Conservation (phyloP, 2,888 invertebrate genomes). For the Cyrtodaria siliqua region DNA sequence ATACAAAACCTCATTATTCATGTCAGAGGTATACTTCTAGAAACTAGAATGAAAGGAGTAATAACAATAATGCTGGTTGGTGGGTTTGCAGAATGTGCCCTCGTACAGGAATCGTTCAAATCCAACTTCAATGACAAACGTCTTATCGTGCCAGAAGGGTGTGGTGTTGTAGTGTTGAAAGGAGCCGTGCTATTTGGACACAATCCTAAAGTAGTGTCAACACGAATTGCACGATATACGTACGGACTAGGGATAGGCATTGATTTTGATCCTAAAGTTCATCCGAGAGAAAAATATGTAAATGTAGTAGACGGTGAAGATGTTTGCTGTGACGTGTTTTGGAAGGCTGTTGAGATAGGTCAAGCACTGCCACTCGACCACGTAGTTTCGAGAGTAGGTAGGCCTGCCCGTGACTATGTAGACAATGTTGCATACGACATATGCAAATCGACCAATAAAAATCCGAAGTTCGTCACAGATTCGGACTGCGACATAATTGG, state of each 20-base stretch:
- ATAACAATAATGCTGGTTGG: constrained; percentile 47
- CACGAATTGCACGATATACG: constrained; percentile 5
- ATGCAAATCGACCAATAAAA: neutral
- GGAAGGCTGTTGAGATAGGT: constrained; percentile 2
- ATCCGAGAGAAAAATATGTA: neutral
- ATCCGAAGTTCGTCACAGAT: neutral
- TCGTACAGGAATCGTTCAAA: constrained; percentile 33
- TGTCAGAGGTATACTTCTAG: constrained; percentile 1
- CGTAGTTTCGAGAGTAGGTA: neutral
- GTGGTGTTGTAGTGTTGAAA: constrained; percentile 47
- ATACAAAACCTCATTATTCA: constrained; percentile 13
- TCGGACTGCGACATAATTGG: neutral
- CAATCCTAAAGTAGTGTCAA: constrained; percentile 29
- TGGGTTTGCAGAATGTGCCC: constrained; percentile 46
- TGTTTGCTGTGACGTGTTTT: neutral
- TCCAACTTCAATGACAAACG: constrained; percentile 22
- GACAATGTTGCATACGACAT: neutral
- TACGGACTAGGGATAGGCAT: neutral
- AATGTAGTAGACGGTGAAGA: neutral
- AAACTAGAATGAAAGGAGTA: constrained; percentile 12
- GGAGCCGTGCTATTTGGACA: constrained; percentile 52
- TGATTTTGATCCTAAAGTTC: neutral
- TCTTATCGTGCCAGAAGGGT: constrained; percentile 37
- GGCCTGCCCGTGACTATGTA: neutral
- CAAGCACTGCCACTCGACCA: neutral